A percentile compares a stretch with the other conserved stretches of the same genome.
Evolutionary conservation across 1,140 invertebrate genomes (phyloP).

Genomic region (Globodera rostochiensis): DNA sequence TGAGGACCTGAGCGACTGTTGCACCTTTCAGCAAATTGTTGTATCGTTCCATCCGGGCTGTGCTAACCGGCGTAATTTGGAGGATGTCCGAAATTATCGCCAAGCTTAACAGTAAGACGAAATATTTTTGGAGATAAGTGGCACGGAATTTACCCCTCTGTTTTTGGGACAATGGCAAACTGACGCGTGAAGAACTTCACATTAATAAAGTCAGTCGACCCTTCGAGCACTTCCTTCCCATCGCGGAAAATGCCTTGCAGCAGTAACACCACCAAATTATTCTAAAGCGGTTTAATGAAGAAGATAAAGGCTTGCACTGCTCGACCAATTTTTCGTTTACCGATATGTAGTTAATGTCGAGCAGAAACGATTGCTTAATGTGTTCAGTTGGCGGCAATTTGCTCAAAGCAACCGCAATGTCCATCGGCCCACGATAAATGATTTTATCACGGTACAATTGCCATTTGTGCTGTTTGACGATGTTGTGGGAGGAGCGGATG

Average conservation of each 20-base stretch:
- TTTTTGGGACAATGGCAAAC: conserved; percentile 46
- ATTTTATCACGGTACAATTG: conserved; percentile 46
- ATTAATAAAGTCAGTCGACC: not conserved
- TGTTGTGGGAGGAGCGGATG: conserved; percentile 47
- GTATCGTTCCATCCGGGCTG: conserved; percentile 43
- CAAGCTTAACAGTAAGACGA: conserved; percentile 4
- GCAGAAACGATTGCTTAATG: conserved; percentile 49
- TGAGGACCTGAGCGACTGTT: conserved; percentile 22
- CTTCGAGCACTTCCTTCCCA: conserved; percentile 34
- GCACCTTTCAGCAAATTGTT: conserved; percentile 44
- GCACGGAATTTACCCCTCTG: conserved; percentile 70
- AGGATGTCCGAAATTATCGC: conserved; percentile 36
- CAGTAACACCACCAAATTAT: conserved; percentile 45
- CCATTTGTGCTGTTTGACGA: conserved; percentile 50
- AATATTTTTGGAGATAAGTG: not conserved
- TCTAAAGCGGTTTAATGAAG: conserved; percentile 23
- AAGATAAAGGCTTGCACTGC: not conserved
- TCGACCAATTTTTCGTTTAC: conserved; percentile 5
- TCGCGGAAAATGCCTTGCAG: conserved; percentile 51
- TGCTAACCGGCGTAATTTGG: conserved; percentile 33
- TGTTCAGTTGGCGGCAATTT: conserved; percentile 44
- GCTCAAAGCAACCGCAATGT: conserved; percentile 47
- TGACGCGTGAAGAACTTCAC: conserved; percentile 48
- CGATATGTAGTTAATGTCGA: conserved; percentile 41
- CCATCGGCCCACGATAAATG: conserved; percentile 49